phyloP scores from a whole-genome alignment of 2,888 invertebrate species.

The Cecidostiba fungosa region DNA sequence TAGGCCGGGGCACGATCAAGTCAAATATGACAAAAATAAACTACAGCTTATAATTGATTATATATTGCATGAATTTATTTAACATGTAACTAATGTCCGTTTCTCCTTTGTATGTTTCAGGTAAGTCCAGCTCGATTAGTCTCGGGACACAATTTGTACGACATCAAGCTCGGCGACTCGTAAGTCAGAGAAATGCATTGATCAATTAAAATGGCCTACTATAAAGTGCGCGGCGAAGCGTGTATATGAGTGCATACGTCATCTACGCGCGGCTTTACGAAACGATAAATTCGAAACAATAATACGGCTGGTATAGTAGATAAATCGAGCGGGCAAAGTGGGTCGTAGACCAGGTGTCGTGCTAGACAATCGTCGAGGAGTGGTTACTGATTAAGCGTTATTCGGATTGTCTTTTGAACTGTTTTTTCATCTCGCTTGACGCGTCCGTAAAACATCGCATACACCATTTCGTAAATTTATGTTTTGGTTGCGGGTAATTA shows the following conservation, averaged over 20 bases:
- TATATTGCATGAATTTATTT: too few species aligned
- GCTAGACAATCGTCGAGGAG: constrained; percentile 36
- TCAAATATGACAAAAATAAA: too few species aligned
- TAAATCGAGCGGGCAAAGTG: constrained; percentile 56
- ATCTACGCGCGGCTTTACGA: constrained; percentile 16
- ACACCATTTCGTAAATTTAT: background rate
- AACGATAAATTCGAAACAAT: constrained; percentile 56
- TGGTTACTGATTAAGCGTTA: too few species aligned
- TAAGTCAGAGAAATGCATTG: constrained; percentile 58
- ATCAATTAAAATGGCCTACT: constrained; percentile 38
- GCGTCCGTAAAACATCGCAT: background rate
- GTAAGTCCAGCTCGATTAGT: constrained; percentile 67
- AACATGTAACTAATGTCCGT: constrained; percentile 21
- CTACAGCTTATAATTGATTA: too few species aligned
- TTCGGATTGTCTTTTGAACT: background rate
- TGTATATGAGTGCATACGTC: constrained; percentile 9
- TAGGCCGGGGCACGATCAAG: background rate
- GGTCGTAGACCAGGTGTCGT: constrained; percentile 66
- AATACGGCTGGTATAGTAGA: constrained; percentile 5
- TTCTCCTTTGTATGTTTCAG: constrained; percentile 68
- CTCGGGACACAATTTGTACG: constrained; percentile 23
- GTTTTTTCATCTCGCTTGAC: background rate
- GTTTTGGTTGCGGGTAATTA: constrained; percentile 3
- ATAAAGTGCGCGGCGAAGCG: background rate
- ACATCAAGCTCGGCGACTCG: constrained; percentile 44